A percentile compares a stretch with the other conserved stretches of the same genome.
phyloP scores from a whole-genome alignment of 2,113 vertebrate species.

The Myodes glareolus region DNA sequence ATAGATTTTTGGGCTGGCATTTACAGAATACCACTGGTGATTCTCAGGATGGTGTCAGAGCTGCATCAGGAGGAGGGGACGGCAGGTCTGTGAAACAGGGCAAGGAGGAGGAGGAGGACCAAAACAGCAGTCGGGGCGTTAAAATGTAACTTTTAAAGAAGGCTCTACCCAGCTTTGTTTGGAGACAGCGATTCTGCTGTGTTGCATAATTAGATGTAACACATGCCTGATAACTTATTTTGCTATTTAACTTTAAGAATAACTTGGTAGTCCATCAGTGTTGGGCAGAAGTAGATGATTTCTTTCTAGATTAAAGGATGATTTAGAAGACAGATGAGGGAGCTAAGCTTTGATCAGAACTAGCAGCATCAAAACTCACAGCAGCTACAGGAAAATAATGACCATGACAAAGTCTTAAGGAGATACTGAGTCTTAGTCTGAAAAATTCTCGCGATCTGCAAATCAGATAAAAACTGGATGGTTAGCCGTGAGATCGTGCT shows the following conservation, averaged over 20 bases:
- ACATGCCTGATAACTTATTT: conserved; percentile 39
- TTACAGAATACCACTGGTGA: conserved; percentile 83
- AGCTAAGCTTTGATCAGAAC: conserved; percentile 38
- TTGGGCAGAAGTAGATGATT: conserved; percentile 48
- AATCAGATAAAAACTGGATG: conserved; percentile 12
- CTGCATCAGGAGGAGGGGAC: conserved; percentile 79
- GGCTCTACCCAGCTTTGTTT: background rate
- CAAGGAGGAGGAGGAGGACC: conserved; percentile 25
- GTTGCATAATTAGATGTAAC: conserved; percentile 37
- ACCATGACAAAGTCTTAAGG: background rate
- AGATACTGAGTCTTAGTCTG: background rate
- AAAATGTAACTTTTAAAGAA: conserved; percentile 58
- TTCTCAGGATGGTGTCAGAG: conserved; percentile 81
- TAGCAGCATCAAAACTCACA: background rate
- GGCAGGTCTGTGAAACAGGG: conserved; percentile 70
- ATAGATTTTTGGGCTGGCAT: conserved; percentile 89
- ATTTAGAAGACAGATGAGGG: conserved; percentile 62
- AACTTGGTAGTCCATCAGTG: conserved; percentile 34
- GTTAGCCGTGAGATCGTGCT: background rate
- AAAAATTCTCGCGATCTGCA: conserved; percentile 33
- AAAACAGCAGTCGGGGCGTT: background rate
- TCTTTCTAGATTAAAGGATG: conserved; percentile 55
- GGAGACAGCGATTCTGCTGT: conserved; percentile 14
- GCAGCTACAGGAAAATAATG: conserved; percentile 35
- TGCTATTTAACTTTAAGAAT: conserved; percentile 58